Percentiles rank a stretch among this genome's conserved stretches.
phyloP scores from a whole-genome alignment of 2,113 vertebrate genomes.

The Gobius niger region DNA sequence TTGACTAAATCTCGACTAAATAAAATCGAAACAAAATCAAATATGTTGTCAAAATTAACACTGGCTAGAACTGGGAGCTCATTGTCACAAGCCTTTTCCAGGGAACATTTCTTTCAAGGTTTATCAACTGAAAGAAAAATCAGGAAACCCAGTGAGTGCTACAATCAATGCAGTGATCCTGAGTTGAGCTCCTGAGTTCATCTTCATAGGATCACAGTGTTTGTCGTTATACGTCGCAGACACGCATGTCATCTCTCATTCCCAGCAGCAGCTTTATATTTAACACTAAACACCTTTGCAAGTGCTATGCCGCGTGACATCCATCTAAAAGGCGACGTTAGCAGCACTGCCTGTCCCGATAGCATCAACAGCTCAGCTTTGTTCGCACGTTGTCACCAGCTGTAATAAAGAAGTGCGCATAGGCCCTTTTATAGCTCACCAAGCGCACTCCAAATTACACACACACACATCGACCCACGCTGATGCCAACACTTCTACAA shows the following conservation, averaged over 20 bases:
- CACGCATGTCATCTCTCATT: neutral
- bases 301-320: neutral
- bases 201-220: too few species aligned
- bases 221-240: too few species aligned
- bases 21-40: too few species aligned
- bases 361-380: neutral
- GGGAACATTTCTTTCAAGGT: too few species aligned
- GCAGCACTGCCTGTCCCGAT: neutral
- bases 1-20: too few species aligned
- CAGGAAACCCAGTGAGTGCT: too few species aligned
- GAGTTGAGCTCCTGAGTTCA: too few species aligned
- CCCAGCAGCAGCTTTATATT: neutral
- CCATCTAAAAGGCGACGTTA: neutral
- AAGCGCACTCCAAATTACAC: slow-evolving; percentile 7
- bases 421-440: slow-evolving; percentile 22
- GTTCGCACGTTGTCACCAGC: slow-evolving; percentile 4
- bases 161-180: too few species aligned
- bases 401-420: slow-evolving; percentile 10
- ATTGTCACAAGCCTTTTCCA: too few species aligned
- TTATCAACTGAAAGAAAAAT: too few species aligned
- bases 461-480: neutral
- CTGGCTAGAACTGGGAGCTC: too few species aligned
- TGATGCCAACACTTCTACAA: neutral
- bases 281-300: neutral
- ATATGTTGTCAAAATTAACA: too few species aligned